Evolutionary conservation across 2,888 invertebrate species (phyloP), one percentile per base, ranked within the genome.

Genomic region (Drosophila sordidapex): DNA sequence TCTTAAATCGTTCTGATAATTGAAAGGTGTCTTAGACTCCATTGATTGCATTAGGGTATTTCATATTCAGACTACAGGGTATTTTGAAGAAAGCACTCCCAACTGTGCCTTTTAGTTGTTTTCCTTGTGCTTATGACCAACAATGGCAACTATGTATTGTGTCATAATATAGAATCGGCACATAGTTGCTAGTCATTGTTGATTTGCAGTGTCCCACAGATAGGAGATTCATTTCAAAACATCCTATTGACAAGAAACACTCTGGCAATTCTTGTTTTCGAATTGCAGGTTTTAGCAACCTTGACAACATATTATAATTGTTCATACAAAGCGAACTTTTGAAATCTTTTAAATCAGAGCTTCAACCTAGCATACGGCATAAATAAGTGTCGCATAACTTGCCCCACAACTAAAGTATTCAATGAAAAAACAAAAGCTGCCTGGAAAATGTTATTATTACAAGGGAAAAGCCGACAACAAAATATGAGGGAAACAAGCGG

Each of bases 401-500:
- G 48, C 10, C 31, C 36, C 18, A 63, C 36, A 48, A 36, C 65
- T 29, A 18, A 27, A 15, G 25, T 33, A 36, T 11, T 8, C n/a
- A 13, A 36, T 63, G 49, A 7, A 31, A 13, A 13, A 33, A 25
- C 25, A 61, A 21, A 18, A 25, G 21, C n/a, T 15, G 15, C 10
- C 10, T 15, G 29, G 25, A 27, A 58, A 58, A 46, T 46, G 43
- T 57, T 65, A 31, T 38, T 60, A 58, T 11, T 54, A 54, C 48
- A 36, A 57, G 18, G 35, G 31, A 40, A 40, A 18, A 56, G 48
- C 11, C 13, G 29, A 35, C 46, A 60, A 18, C n/a, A 43, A 57
- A 67, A 69, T 40, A 51, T 46, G 29, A n/a, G 52, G 29, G 21
- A 53, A 46, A 61, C 57, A 74, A 74, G 61, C 71, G 63, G 54